These are phyloP conservation scores for Microplitis mediator DNA, from an alignment of 1,140 invertebrate genomes.

Conservation along the genomic window DNA sequence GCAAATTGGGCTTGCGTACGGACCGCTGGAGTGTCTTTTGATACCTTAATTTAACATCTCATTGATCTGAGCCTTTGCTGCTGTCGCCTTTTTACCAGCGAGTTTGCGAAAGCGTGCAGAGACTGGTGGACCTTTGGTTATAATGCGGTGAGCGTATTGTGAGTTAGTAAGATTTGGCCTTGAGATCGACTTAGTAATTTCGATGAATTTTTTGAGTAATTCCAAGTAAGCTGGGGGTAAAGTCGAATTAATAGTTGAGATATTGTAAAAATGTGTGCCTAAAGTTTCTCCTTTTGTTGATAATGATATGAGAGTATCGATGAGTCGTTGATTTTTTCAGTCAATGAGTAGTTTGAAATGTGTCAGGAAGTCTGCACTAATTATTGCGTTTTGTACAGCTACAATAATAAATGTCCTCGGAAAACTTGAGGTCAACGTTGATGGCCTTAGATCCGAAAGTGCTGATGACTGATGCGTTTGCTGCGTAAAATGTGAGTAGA, in stretches of 20 bases:
- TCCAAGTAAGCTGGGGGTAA: not conserved
- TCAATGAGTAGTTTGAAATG: constrained; percentile 31
- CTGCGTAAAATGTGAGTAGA: not conserved
- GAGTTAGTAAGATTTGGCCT: not conserved
- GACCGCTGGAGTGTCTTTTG: constrained; percentile 42
- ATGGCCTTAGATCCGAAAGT: constrained; percentile 15
- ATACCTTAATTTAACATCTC: constrained; percentile 40
- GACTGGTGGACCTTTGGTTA: not conserved
- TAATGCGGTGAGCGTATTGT: not conserved
- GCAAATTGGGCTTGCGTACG: constrained; percentile 51
- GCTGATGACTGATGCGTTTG: constrained; percentile 8
- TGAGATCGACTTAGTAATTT: not conserved
- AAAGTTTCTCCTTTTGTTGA: not conserved
- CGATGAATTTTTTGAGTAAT: not conserved
- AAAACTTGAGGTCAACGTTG: constrained; percentile 20
- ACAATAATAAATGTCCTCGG: constrained; percentile 31
- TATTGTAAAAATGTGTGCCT: not conserved
- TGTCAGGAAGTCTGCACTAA: constrained; percentile 32
- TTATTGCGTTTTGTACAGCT: constrained; percentile 24
- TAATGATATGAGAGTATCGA: constrained; percentile 8
- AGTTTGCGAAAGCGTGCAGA: not conserved
- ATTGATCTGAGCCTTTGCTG: constrained; percentile 13
- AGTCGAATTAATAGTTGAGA: not conserved
- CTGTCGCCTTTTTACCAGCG: constrained; percentile 9
- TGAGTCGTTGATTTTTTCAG: constrained; percentile 10